Conservation (phyloP, 2,797 vertebrate genomes). For the Pseudochaenichthys georgianus region DNA sequence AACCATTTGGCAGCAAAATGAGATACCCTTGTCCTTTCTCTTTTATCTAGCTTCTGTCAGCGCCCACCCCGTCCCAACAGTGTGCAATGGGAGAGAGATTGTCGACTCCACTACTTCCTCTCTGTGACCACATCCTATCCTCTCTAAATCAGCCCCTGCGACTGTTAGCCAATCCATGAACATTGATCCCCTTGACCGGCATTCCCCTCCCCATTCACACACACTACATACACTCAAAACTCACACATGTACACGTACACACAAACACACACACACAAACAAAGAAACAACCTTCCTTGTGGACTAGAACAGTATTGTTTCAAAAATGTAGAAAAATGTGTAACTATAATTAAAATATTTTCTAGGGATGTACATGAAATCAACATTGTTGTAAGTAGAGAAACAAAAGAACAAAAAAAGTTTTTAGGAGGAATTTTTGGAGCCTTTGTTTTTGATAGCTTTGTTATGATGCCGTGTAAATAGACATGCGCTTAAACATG, state of each 20-base stretch:
- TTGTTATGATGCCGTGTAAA: conserved; percentile 91
- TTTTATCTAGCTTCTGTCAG: conserved; percentile 91
- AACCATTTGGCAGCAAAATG: not conserved
- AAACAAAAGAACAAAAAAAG: conserved; percentile 88
- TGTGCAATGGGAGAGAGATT: conserved; percentile 98
- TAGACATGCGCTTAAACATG: conserved; percentile 89
- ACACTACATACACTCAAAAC: conserved; percentile 20
- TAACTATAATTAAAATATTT: conserved; percentile 98
- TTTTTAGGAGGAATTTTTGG: conserved; percentile 95
- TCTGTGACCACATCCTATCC: conserved; percentile 88
- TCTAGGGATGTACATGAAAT: conserved; percentile 94
- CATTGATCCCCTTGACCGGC: conserved; percentile 81
- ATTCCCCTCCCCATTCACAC: conserved; percentile 31
- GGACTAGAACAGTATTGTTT: conserved; percentile 84
- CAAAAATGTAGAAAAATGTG: conserved; percentile 95
- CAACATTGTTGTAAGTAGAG: conserved; percentile 91
- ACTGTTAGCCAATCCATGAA: conserved; percentile 92
- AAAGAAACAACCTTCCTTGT: conserved; percentile 61
- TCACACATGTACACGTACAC: conserved; percentile 12
- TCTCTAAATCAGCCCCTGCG: conserved; percentile 84
- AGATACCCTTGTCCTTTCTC: conserved; percentile 23
- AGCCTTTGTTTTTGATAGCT: conserved; percentile 91
- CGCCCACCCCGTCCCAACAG: conserved; percentile 90
- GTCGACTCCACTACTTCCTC: conserved; percentile 99
- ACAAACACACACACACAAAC: conserved; percentile 40